phyloP scores from a whole-genome alignment of 2,113 vertebrate genomes.

The Gymnorhina tibicen region DNA sequence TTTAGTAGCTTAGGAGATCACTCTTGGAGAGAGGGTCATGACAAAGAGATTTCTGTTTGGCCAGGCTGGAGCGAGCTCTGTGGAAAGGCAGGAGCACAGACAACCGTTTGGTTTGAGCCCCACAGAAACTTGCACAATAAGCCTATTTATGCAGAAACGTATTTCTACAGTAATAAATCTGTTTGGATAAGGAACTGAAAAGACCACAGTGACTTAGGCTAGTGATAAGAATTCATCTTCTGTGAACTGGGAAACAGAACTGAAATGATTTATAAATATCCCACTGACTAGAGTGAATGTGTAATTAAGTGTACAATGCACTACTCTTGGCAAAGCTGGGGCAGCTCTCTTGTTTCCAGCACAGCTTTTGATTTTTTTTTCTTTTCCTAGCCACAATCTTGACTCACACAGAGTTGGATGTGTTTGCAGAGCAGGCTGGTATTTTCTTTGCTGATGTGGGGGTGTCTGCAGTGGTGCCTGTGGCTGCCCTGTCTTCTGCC shows the following conservation, averaged over 20 bases:
- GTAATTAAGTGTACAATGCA: slow-evolving; percentile 7
- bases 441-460: background rate
- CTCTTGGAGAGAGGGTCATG: rapidly evolving
- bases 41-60: background rate
- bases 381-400: background rate
- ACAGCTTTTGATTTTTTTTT: background rate
- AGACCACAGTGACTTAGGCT: background rate
- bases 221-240: slow-evolving; percentile 24
- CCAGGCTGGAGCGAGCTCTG: background rate
- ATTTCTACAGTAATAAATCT: slow-evolving; percentile 41
- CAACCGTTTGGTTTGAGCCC: background rate
- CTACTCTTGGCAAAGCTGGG: slow-evolving; percentile 13
- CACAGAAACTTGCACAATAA: slow-evolving; percentile 1
- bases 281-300: slow-evolving; percentile 9
- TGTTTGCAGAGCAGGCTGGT: background rate
- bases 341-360: background rate
- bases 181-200: slow-evolving; percentile 46
- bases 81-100: background rate
- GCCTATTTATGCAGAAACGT: background rate
- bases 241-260: slow-evolving; percentile 21
- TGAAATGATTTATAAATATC: slow-evolving; percentile 34
- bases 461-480: background rate
- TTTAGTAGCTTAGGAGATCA: background rate
- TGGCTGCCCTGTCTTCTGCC: background rate
- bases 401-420: background rate